A percentile compares a stretch with the other conserved stretches of the same genome.
Conservation (phyloP, 2,888 invertebrate genomes). For the Drosophila anomalipes region DNA sequence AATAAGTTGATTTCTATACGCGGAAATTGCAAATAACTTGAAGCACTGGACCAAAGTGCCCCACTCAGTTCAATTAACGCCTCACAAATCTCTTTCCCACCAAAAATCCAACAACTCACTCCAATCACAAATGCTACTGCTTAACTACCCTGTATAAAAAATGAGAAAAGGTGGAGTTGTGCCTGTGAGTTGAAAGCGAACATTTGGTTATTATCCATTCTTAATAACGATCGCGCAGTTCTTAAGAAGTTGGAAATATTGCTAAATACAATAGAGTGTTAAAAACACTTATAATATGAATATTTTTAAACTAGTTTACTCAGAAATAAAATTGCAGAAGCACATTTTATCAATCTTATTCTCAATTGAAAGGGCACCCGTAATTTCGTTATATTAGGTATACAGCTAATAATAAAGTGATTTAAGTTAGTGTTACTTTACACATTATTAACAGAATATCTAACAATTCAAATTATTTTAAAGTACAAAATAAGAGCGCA, state of each 20-base stretch:
- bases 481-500: neutral
- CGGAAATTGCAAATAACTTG: slow-evolving; percentile 62
- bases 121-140: slow-evolving; percentile 53
- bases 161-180: neutral
- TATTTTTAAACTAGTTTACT: neutral
- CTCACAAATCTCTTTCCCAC: slow-evolving; percentile 68
- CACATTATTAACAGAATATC: neutral
- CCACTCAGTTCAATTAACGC: slow-evolving; percentile 70
- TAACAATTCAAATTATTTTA: neutral
- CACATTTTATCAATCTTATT: neutral
- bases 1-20: slow-evolving; percentile 63
- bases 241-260: neutral
- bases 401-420: neutral
- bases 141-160: slow-evolving; percentile 25
- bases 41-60: slow-evolving; percentile 43
- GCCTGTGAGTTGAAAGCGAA: neutral
- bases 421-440: neutral
- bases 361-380: neutral
- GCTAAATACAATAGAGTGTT: neutral
- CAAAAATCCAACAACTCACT: slow-evolving; percentile 42
- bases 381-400: neutral
- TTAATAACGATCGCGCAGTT: neutral
- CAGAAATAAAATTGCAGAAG: neutral
- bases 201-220: neutral
- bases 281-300: neutral